Conservation (phyloP, 2,888 invertebrate genomes). For the Loripinus fragilis region DNA sequence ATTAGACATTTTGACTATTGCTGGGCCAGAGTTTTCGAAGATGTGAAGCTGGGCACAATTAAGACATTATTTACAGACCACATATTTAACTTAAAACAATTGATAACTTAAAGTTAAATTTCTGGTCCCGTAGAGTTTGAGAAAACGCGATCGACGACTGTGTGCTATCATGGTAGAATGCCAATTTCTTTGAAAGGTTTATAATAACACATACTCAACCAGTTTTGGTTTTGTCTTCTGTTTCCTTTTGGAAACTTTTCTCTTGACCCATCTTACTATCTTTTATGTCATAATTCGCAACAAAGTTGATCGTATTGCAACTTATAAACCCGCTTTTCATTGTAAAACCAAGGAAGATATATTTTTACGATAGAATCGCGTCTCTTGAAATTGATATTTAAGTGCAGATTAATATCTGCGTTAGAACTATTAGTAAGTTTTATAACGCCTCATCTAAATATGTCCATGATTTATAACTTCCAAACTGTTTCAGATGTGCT, state of each 20-base stretch:
- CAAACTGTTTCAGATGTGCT: not conserved
- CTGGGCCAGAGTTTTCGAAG: too few species aligned
- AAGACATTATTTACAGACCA: too few species aligned
- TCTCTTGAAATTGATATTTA: conserved; percentile 16
- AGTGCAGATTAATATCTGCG: conserved; percentile 9
- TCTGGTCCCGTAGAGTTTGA: too few species aligned
- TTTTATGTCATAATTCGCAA: conserved; percentile 1
- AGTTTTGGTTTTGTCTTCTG: not conserved
- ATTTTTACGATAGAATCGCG: not conserved
- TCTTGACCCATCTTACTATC: too few species aligned
- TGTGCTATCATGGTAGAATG: too few species aligned
- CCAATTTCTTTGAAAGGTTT: too few species aligned
- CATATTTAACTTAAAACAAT: too few species aligned
- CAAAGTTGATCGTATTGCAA: not conserved
- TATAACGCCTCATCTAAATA: conserved; percentile 14
- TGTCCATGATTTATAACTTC: conserved; percentile 7
- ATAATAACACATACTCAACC: too few species aligned
- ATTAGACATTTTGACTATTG: not conserved
- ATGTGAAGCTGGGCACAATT: too few species aligned
- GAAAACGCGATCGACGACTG: too few species aligned
- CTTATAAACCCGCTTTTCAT: not conserved
- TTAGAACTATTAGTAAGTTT: conserved; percentile 4
- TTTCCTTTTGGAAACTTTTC: too few species aligned
- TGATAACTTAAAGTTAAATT: too few species aligned
- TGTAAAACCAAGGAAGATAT: not conserved